Base-by-base conservation (phyloP, 2,888 invertebrate species). In the Drosophila koepferae region DNA sequence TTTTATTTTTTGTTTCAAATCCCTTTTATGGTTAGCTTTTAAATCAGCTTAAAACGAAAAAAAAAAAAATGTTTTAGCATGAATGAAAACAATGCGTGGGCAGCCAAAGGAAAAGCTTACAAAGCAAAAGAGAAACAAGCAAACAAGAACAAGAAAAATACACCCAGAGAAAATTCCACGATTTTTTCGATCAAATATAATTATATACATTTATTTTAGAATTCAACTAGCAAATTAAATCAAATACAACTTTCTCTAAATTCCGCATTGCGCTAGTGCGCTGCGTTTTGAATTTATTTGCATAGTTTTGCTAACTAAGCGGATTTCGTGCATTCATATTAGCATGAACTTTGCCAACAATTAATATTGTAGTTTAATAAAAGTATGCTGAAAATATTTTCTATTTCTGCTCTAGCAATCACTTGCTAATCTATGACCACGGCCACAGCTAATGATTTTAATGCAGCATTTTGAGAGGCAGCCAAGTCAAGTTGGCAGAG, bases 21-120 rank as follows among this genome's bases (percentile, higher is more conserved):
- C 62, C 67, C 48, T 70, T 75, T 69, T 62, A 58, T 41, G 60
- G 60, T 51, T 60, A 28, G 66, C 63, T 53, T 20, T 59, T 54
- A 74, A 89, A 86, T 77, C 80, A 73, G 84, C 89, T 86, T 85
- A 84, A 88, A 82, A 82, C 8, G 2, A 34, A 34, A 34, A 34
- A 34, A 40, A 40, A 16, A 1, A 60, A 66, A 62, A 72, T 81
- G 53, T 63, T 74, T 66, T 65, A 72, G 67, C 63, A 68, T 66
- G 53, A 41, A 75, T 59, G 51, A 72, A 66, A 73, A 68, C 65
- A 75, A 73, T 58, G 70, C 61, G 58, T 58, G 34, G 43, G 72
- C 44, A 46, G 62, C 40, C 51, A 58, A 68, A 55, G 34, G 40
- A 67, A 77, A 80, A 71, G 58, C 76, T 81, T 67, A 72, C 74